Base-by-base conservation (phyloP, 2,888 invertebrate species). In the Diaprepes abbreviatus region DNA sequence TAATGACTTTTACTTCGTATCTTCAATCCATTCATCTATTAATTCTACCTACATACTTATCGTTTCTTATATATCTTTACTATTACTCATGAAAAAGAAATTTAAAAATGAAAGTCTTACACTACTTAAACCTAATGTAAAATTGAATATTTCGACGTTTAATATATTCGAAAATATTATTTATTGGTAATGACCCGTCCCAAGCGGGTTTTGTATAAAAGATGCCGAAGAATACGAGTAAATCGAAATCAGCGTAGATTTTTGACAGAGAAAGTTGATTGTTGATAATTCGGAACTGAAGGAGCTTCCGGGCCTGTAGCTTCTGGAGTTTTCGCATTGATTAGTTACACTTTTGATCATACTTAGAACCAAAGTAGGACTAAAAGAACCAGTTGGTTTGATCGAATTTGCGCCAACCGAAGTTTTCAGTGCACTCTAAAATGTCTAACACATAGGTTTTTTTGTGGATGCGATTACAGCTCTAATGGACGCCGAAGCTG, bases 191-290 rank as follows among this genome's bases (percentile, higher is more conserved):
- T 5, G 14, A 48, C 48, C 24, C 48, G 24, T 24, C 45, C 21
- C 45, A 28, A 48, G 14, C 24, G 14, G 24, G 24, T 24, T 48
- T n/a, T 24, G 45, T 48, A 24, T 14, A 28, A 7, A 48, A 2
- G 48, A 28, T 21, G 48, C 48, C 48, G 48, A 21, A 45, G 19
- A 45, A 45, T 21, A 21, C 19, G 21, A 21, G 21, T n/a, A 10
- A 45, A 45, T 45, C 45, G 45, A 21, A 45, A 45, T 21, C 19
- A 21, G 6, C 45, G 21, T n/a, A n/a, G n/a, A 48, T 28, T 48
- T 48, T 48, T 48, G 48, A 28, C 48, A 48, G 48, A 19, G 48
- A 48, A 48, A 48, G 48, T 48, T 48, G 24, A 24, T 48, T 24
- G 48, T 48, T 14, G 14, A 48, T 48, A n/a, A 43, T 43, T 43